Percentiles rank a stretch among this genome's conserved stretches.
Evolutionary conservation across 2,888 invertebrate genomes (phyloP).

Genomic region (Sturmia bella): DNA sequence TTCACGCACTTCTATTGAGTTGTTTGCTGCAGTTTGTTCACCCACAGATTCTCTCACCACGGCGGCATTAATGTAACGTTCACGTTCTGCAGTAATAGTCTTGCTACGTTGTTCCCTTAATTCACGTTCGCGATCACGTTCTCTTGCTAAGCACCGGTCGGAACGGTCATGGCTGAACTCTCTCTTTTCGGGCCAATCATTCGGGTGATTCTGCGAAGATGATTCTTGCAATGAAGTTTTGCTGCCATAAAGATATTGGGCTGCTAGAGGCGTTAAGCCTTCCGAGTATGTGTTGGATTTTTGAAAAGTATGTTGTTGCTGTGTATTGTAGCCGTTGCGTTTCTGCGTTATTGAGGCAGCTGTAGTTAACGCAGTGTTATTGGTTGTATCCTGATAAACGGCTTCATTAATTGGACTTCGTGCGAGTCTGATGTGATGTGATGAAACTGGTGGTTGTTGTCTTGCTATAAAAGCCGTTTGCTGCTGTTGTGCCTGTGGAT

Average conservation of each 20-base stretch:
- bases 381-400: constrained; percentile 63
- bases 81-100: constrained; percentile 65
- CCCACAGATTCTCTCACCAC: constrained; percentile 62
- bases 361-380: constrained; percentile 30
- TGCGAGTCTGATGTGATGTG: constrained; percentile 79
- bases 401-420: constrained; percentile 79
- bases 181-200: constrained; percentile 57
- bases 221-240: constrained; percentile 76
- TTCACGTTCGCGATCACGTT: constrained; percentile 75
- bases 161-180: constrained; percentile 52
- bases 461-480: constrained; percentile 57
- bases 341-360: constrained; percentile 47
- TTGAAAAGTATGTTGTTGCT: constrained; percentile 62
- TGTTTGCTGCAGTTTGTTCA: constrained; percentile 41
- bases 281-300: constrained; percentile 74
- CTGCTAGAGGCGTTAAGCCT: constrained; percentile 76
- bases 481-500: constrained; percentile 68
- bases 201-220: constrained; percentile 62
- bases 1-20: constrained; percentile 70
- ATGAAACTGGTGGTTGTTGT: constrained; percentile 73
- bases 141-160: constrained; percentile 60
- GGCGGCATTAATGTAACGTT: constrained; percentile 68
- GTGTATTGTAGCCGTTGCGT: constrained; percentile 58
- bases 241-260: constrained; percentile 77
- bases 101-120: constrained; percentile 75